Base-by-base conservation (phyloP, 2,797 vertebrate species). In the Lutjanus argentimaculatus region DNA sequence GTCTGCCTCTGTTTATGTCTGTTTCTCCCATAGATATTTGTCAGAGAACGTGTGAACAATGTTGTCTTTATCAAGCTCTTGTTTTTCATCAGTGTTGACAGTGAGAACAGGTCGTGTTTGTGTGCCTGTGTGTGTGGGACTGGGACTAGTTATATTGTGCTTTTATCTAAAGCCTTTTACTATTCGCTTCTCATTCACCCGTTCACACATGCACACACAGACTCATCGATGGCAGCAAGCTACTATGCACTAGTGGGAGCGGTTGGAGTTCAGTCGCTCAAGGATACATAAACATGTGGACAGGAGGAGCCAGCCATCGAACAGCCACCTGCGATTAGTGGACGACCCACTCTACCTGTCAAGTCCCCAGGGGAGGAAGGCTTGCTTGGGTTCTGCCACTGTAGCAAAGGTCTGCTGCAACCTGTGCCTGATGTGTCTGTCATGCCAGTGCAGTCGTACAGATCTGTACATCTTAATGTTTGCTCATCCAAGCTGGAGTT, bases 141-240 rank as follows among this genome's bases (percentile, higher is more conserved):
- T 22, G 8, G 30, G 8, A 58, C 21, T 22, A 19, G 43, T 67
- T 61, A 25, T 55, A 25, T 15, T 17, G 9, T 11, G 0, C 25
- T 67, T 70, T 75, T 61, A 75, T 75, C 7, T 17, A 49, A 40
- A 55, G 6, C 61, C 17, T 69, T 74, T 70, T 42, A 42, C 40
- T 62, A 55, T 42, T 56, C 9, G 2, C n/a, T 9, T 49, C 9
- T 43, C 11, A 43, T 43, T 52, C 36, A 19, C 16, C 25, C 49
- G 19, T 51, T 52, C 48, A 64, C 25, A 4, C 25, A 30, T 4
- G 25, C 49, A 17, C n/a, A 21, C 16, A 40, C 36, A 42, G 7
- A 22, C 22, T 15, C 19, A 45, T n/a, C 2, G 3, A 42, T 25
- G 16, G n/a, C 52, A 59, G 21, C 42, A 62, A 59, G 17, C 55